Conservation (phyloP, 2,888 invertebrate genomes). For the Stratiomys singularior region DNA sequence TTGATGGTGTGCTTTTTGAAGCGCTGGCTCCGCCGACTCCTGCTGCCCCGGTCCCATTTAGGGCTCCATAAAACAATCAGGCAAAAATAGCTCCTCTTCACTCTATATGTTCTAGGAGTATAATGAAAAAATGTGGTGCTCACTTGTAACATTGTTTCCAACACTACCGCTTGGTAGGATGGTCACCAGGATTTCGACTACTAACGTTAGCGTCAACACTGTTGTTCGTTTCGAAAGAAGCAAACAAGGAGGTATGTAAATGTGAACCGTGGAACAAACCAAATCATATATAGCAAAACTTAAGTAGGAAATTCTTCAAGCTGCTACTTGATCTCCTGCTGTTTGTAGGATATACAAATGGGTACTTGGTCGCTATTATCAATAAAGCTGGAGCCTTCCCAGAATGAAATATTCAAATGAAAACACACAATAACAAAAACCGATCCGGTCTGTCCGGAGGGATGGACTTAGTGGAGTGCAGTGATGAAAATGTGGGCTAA, state of each 20-base stretch:
- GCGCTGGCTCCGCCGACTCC: neutral
- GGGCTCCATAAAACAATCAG: constrained; percentile 39
- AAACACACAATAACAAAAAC: constrained; percentile 47
- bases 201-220: too few relatives aligned
- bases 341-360: constrained; percentile 7
- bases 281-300: neutral
- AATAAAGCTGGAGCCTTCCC: neutral
- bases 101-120: neutral
- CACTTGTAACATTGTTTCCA: neutral
- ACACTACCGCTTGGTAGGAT: neutral
- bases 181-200: too few relatives aligned
- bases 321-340: constrained; percentile 17
- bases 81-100: constrained; percentile 27
- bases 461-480: neutral
- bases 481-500: too few relatives aligned
- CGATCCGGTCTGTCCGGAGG: constrained; percentile 1
- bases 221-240: too few relatives aligned
- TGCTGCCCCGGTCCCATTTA: constrained; percentile 20
- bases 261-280: neutral
- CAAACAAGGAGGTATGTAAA: neutral
- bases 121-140: constrained; percentile 9
- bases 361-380: constrained; percentile 2
- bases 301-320: constrained; percentile 31
- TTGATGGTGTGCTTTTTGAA: constrained; percentile 26
- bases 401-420: constrained; percentile 51